These are phyloP conservation scores for Leptopilina boulardi DNA, from an alignment of 1,140 invertebrate genomes.

Conservation along the genomic window DNA sequence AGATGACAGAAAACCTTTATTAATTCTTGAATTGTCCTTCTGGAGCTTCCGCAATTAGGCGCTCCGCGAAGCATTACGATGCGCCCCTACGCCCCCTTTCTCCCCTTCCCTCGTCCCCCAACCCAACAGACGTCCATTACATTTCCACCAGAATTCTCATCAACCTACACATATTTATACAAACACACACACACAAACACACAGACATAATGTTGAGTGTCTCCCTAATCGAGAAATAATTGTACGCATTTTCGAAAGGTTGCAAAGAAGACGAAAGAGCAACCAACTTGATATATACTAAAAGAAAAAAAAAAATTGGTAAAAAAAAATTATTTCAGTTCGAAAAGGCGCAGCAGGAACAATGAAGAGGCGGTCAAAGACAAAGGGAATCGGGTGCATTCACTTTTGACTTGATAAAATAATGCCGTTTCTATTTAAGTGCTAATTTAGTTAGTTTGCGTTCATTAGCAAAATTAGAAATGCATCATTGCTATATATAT, in stretches of 20 bases:
- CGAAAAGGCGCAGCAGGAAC: slow-evolving; percentile 24
- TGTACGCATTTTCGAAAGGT: slow-evolving; percentile 26
- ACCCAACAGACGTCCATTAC: background rate
- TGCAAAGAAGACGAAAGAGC: slow-evolving; percentile 12
- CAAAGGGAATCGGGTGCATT: slow-evolving; percentile 22
- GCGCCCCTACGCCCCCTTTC: background rate
- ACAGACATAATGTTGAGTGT: background rate
- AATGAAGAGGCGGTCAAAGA: slow-evolving; percentile 27
- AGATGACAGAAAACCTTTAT: slow-evolving; percentile 26
- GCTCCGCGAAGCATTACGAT: slow-evolving; percentile 28
- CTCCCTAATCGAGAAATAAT: slow-evolving; percentile 31
- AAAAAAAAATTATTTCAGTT: slow-evolving; percentile 26
- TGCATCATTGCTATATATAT: background rate
- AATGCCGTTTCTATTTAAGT: background rate
- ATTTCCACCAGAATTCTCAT: slow-evolving; percentile 14
- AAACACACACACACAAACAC: background rate
- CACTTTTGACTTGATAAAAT: slow-evolving; percentile 10
- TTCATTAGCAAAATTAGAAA: slow-evolving; percentile 32
- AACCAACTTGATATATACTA: background rate
- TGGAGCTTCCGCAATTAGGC: slow-evolving; percentile 30
- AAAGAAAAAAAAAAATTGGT: background rate
- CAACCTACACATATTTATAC: background rate
- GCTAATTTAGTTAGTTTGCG: slow-evolving; percentile 22
- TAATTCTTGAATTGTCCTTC: slow-evolving; percentile 30
- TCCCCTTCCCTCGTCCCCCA: background rate